Conservation (phyloP, 2,797 vertebrate species). For the Chelon labrosus region DNA sequence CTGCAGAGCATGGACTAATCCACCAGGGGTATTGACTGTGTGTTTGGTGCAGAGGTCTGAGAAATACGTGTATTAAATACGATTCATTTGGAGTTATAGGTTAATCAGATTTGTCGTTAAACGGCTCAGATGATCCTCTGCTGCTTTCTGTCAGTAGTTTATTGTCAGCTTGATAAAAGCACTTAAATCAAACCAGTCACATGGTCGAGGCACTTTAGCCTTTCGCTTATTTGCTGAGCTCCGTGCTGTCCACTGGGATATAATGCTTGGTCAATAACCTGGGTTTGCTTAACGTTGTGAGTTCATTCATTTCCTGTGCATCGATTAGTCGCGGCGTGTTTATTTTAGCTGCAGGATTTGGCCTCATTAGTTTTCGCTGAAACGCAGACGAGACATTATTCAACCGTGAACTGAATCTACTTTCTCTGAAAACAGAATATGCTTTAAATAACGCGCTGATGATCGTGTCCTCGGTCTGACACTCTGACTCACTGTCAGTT, state of each 20-base stretch:
- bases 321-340: neutral
- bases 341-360: neutral
- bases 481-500: neutral
- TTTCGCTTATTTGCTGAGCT: constrained; percentile 46
- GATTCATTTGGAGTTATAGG: no score
- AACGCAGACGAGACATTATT: neutral
- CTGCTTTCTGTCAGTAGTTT: neutral
- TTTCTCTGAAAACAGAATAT: neutral
- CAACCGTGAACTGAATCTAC: neutral
- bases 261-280: constrained; percentile 45
- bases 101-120: no score
- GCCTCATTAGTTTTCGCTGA: neutral
- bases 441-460: neutral
- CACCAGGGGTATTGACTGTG: no score
- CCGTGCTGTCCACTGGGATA: constrained; percentile 26
- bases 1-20: no score
- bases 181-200: constrained; percentile 18
- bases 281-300: neutral
- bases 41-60: no score
- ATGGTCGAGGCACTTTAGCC: constrained; percentile 31
- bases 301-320: neutral
- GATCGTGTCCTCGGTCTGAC: neutral
- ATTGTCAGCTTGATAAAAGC: constrained; percentile 33
- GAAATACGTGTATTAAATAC: no score
- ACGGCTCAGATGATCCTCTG: no score